Percentiles rank a stretch among this genome's conserved stretches.
Conservation (phyloP, 2,888 invertebrate genomes). For the Noctua janthe region DNA sequence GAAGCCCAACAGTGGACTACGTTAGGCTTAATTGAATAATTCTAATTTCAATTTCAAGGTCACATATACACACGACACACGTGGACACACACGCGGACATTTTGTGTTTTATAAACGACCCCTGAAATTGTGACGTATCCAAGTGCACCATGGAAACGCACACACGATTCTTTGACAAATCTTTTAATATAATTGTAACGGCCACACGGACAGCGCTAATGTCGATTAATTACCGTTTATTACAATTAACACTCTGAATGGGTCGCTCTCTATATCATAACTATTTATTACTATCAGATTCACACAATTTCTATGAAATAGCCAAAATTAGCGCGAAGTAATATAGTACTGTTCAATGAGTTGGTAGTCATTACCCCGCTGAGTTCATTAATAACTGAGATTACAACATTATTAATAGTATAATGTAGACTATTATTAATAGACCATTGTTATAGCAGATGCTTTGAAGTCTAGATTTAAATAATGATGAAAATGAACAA, state of each 20-base stretch:
- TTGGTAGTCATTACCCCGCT: slow-evolving; percentile 55
- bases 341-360: slow-evolving; percentile 33
- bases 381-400: slow-evolving; percentile 65
- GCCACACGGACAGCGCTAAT: slow-evolving; percentile 84
- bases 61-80: no score
- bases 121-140: neutral
- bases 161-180: slow-evolving; percentile 84
- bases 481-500: neutral
- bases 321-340: slow-evolving; percentile 10
- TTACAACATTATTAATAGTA: slow-evolving; percentile 37
- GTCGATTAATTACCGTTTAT: slow-evolving; percentile 84
- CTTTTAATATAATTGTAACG: slow-evolving; percentile 81
- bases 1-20: no score
- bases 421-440: slow-evolving; percentile 34
- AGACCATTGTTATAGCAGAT: slow-evolving; percentile 17
- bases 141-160: slow-evolving; percentile 73
- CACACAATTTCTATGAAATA: neutral
- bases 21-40: no score
- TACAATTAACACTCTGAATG: slow-evolving; percentile 79
- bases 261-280: slow-evolving; percentile 74
- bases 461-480: slow-evolving; percentile 37
- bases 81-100: no score
- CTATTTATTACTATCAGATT: slow-evolving; percentile 56
- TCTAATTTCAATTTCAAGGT: no score
- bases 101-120: neutral